phyloP scores from a whole-genome alignment of 2,888 invertebrate genomes.

The Idaea dimidiata region DNA sequence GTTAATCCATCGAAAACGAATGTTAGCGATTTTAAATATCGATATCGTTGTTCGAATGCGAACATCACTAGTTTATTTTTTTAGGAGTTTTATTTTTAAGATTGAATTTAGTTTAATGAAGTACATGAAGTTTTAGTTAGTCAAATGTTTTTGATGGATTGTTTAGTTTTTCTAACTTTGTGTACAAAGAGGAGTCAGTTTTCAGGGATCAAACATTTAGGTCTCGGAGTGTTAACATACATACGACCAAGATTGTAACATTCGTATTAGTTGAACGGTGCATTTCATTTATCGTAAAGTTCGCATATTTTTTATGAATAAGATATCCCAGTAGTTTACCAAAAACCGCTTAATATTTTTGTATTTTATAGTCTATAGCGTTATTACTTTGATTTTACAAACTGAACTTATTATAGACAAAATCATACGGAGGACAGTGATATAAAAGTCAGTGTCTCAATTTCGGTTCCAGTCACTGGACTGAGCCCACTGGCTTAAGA shows the following conservation, averaged over 20 bases:
- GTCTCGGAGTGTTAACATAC: constrained; percentile 71
- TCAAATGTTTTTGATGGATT: constrained; percentile 18
- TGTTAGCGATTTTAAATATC: constrained; percentile 3
- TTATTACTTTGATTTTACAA: constrained; percentile 3
- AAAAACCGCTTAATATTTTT: constrained; percentile 79
- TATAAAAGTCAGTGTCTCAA: no score
- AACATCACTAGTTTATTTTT: constrained; percentile 6
- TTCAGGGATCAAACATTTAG: constrained; percentile 33
- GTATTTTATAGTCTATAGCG: constrained; percentile 77
- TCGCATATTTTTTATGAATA: constrained; percentile 46
- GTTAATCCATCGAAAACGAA: constrained; percentile 3
- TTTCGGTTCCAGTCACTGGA: no score
- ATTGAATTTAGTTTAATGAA: background rate
- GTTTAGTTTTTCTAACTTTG: background rate
- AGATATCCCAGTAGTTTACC: constrained; percentile 65
- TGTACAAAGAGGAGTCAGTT: constrained; percentile 16
- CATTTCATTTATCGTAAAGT: constrained; percentile 60
- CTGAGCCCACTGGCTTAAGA: no score
- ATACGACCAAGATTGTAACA: constrained; percentile 52
- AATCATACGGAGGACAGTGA: background rate
- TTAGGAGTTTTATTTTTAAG: constrained; percentile 2
- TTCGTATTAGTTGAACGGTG: constrained; percentile 57
- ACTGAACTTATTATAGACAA: background rate
- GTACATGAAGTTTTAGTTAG: background rate
- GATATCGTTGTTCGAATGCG: background rate